Conservation (phyloP, 2,113 vertebrate genomes). For the Litocranius walleri region DNA sequence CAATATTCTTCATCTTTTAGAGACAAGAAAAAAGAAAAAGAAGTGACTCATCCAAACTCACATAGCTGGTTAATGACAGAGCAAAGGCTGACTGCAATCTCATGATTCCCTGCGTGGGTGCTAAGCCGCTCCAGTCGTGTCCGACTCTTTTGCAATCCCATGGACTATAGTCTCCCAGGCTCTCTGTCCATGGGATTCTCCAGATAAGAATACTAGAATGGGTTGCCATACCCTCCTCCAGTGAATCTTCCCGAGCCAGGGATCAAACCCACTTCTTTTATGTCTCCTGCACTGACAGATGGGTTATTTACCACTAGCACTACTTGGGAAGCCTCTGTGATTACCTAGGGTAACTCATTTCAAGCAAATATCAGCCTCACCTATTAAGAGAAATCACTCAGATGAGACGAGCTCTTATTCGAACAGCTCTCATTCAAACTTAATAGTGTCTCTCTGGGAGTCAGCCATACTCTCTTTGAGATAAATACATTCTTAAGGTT, state of each 20-base stretch:
- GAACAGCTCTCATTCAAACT: conserved; percentile 29
- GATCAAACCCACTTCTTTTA: neutral
- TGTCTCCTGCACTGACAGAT: neutral
- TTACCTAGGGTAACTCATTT: neutral
- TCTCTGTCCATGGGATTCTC: neutral
- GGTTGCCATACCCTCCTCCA: neutral
- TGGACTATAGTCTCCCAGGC: neutral
- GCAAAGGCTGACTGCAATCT: neutral
- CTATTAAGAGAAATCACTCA: neutral
- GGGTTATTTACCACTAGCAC: neutral
- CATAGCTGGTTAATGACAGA: neutral
- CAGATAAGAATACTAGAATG: neutral
- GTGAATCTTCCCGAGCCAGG: neutral
- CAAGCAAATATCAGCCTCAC: neutral
- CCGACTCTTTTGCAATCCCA: neutral
- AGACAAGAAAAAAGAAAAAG: neutral
- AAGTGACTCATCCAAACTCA: neutral
- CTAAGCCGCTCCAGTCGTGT: neutral
- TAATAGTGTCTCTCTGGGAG: neutral
- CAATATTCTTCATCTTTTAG: conserved; percentile 1
- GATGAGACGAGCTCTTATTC: neutral
- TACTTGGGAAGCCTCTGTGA: neutral
- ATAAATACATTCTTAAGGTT: neutral
- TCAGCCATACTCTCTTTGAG: neutral
- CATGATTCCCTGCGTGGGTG: neutral